Percentiles rank a stretch among this genome's conserved stretches.
Evolutionary conservation across 2,113 vertebrate genomes (phyloP).

Genomic region (Nesoenas mayeri): DNA sequence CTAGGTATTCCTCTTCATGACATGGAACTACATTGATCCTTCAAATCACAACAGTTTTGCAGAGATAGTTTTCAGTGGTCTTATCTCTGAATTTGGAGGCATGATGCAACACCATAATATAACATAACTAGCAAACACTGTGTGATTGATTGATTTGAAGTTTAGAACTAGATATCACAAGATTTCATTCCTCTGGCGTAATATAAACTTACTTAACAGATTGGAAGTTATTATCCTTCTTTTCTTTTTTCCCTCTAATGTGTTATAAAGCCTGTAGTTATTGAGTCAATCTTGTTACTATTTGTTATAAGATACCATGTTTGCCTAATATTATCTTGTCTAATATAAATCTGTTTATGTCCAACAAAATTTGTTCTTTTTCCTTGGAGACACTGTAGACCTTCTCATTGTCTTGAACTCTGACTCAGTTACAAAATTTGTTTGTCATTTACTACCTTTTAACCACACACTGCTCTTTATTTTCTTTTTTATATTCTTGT

Average conservation of each 20-base stretch:
- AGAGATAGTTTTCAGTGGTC: background rate
- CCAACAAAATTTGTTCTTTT: background rate
- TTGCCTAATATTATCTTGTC: background rate
- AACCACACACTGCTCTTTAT: background rate
- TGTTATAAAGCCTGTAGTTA: background rate
- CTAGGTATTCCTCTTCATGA: background rate
- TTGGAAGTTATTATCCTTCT: fast-evolving
- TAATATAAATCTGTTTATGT: background rate
- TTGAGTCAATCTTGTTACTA: background rate
- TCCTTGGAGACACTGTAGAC: fast-evolving
- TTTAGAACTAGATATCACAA: background rate
- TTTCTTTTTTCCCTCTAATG: background rate
- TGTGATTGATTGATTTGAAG: background rate
- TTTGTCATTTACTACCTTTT: background rate
- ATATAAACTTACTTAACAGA: background rate
- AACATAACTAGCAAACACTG: background rate
- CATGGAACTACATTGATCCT: background rate
- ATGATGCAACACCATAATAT: background rate
- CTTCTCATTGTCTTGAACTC: background rate
- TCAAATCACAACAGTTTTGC: background rate
- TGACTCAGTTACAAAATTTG: background rate
- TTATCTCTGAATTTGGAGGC: background rate
- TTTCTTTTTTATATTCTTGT: background rate
- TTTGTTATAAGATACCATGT: background rate
- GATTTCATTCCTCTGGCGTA: background rate